Percentiles rank a stretch among this genome's conserved stretches.
Conservation (phyloP, 2,797 vertebrate species). For the Galaxias olidus region DNA sequence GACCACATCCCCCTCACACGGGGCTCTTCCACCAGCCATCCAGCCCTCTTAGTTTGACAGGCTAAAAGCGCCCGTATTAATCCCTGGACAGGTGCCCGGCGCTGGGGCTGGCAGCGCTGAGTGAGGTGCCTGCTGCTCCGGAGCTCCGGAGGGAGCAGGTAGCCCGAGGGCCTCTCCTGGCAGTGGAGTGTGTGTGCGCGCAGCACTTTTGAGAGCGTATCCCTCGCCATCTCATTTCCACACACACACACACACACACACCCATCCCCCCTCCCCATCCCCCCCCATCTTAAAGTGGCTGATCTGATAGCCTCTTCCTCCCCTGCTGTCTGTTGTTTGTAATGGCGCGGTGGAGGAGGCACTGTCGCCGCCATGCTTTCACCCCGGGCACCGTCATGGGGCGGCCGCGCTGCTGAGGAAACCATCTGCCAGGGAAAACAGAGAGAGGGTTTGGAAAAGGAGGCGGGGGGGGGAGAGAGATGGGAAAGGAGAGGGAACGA, state of each 20-base stretch:
- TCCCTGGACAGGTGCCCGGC: conserved; percentile 48
- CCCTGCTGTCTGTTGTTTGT: background rate
- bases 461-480: background rate
- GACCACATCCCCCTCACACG: background rate
- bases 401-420: too few species aligned
- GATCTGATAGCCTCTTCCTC: conserved; percentile 45
- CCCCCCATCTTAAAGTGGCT: conserved; percentile 29
- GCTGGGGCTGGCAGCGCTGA: conserved; percentile 17
- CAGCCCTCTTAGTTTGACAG: conserved; percentile 26
- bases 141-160: conserved; percentile 47
- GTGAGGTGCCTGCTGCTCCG: conserved; percentile 23
- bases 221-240: conserved; percentile 45
- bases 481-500: too few species aligned
- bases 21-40: conserved; percentile 10
- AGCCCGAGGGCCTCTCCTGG: conserved; percentile 34
- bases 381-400: background rate
- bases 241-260: background rate
- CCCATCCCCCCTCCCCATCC: conserved; percentile 13
- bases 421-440: too few species aligned
- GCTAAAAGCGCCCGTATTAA: conserved; percentile 42
- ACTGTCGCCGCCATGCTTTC: background rate
- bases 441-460: too few species aligned
- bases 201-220: conserved; percentile 19
- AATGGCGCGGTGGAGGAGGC: background rate
- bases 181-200: background rate